Evolutionary conservation across 2,797 vertebrate species (phyloP).

Genomic region (Otus scops): DNA sequence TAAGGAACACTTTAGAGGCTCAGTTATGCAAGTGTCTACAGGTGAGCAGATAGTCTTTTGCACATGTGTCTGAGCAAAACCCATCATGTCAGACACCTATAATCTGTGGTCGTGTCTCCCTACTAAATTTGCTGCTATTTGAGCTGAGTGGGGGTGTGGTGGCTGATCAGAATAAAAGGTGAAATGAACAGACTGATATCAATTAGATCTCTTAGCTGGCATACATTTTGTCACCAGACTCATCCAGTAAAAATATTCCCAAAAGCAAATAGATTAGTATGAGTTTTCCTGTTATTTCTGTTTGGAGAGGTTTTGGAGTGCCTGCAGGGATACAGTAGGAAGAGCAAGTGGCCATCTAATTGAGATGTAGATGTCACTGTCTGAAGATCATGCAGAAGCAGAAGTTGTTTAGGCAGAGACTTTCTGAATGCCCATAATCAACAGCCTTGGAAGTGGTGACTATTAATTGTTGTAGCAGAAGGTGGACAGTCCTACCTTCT

Average conservation of each 20-base stretch:
- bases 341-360: neutral
- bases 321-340: neutral
- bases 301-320: neutral
- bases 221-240: neutral
- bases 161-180: neutral
- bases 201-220: neutral
- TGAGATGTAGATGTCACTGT: neutral
- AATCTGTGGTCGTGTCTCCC: rapidly evolving
- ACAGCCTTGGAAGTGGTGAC: neutral
- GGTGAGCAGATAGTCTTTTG: neutral
- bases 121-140: neutral
- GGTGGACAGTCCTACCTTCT: neutral
- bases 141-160: neutral
- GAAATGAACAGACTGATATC: neutral
- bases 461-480: neutral
- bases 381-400: neutral
- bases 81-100: neutral
- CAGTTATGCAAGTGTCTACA: neutral
- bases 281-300: neutral
- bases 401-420: neutral
- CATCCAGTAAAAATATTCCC: neutral
- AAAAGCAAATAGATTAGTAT: neutral
- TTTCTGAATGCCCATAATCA: neutral
- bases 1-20: neutral
- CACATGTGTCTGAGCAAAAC: neutral